Base-by-base conservation (phyloP, 2,113 vertebrate species). In the Seriola quinqueradiata region DNA sequence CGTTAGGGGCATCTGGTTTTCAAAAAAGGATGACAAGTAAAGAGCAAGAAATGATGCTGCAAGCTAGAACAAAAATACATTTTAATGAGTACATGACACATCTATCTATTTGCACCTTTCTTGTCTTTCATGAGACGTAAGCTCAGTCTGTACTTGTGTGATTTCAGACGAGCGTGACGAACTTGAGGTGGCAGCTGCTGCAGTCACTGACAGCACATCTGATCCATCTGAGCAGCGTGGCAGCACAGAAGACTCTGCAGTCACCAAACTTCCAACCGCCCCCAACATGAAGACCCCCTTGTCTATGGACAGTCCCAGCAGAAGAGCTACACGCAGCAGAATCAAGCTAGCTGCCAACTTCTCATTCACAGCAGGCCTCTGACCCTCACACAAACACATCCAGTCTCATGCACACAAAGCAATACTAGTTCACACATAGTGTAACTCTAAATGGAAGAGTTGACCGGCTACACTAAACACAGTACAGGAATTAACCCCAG, bases 261-360 rank as follows among this genome's bases (percentile, higher is more conserved):
- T 19, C 25, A 1, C 60, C 61, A 79, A 69, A 46, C 70, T 74
- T n/a, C 60, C 77, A 0, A 67, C 76, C 12, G 75, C 77, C 25
- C 58, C 78, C 4, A 54, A 72, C 34, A 19, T n/a, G 5, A 92
- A 90, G 75, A 46, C 66, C 3, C 4, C 21, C 14, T 5, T 36
- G 6, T 81, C 82, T 23, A 73, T 23, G 19, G 97, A 97, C 88
- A 99, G 97, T 86, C 97, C 98, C 61, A 94, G 95, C 91, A 97
- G 95, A 93, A 97, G 95, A 92, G 95, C 95, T 38, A 85, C 94
- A 52, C 97, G 98, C 90, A 97, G 91, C 90, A 96, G 95, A 94
- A 96, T 99, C 59, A 97, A 96, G 91, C 94, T 99, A 79, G 98
- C 98, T 68, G 98, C 97, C 77, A 99, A 99, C 87, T 99, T 99